These are phyloP conservation scores for Leptothorax acervorum DNA, from an alignment of 2,888 invertebrate species.

Conservation along the genomic window DNA sequence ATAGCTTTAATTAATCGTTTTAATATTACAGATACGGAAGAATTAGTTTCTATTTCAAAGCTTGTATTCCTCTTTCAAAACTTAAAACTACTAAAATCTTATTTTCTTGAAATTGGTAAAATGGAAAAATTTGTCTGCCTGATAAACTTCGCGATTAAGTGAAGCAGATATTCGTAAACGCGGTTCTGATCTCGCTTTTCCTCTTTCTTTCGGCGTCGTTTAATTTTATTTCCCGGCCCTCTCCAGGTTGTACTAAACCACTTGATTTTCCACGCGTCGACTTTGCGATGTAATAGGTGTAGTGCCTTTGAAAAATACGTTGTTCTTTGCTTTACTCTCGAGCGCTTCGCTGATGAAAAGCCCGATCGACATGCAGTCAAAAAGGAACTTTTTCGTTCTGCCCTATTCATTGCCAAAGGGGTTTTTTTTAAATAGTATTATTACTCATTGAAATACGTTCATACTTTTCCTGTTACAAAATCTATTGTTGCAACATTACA, in stretches of 20 bases:
- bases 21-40: not conserved
- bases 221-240: constrained; percentile 3
- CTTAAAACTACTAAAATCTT: too few species aligned
- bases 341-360: constrained; percentile 15
- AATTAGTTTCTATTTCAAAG: not conserved
- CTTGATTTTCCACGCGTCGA: constrained; percentile 9
- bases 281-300: constrained; percentile 32
- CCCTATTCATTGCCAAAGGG: not conserved
- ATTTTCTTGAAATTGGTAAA: constrained; percentile 1
- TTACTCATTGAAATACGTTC: not conserved
- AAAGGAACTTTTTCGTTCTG: not conserved
- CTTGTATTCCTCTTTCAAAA: not conserved
- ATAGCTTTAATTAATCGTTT: not conserved
- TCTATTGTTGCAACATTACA: not conserved
- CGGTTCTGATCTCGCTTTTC: not conserved
- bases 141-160: constrained; percentile 15
- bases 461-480: not conserved
- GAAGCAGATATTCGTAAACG: constrained; percentile 22
- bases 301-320: constrained; percentile 27
- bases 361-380: not conserved
- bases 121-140: not conserved
- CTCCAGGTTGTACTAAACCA: constrained; percentile 18
- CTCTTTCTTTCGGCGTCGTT: not conserved
- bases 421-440: not conserved
- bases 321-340: constrained; percentile 20